Evolutionary conservation across 2,113 vertebrate genomes (phyloP).

Genomic region (Pogonocichla stellata): DNA sequence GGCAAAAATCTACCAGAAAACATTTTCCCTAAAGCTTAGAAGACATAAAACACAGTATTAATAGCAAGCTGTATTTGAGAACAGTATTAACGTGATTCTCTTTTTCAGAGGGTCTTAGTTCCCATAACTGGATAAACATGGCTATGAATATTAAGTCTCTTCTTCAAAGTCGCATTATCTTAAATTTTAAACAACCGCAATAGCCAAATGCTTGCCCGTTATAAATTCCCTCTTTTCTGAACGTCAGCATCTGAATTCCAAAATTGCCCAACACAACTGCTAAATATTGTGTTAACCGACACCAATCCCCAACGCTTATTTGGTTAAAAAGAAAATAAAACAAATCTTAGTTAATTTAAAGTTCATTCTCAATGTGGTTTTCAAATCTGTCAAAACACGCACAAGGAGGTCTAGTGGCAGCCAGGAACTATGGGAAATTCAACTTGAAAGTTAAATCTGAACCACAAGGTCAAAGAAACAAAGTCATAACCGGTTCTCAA

Average conservation of each 20-base stretch:
- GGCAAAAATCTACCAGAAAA: neutral
- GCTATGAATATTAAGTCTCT: neutral
- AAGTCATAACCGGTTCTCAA: constrained; percentile 61
- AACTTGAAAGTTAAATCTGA: constrained; percentile 65
- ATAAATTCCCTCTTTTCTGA: neutral
- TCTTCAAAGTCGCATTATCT: neutral
- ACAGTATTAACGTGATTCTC: neutral
- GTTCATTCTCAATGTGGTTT: constrained; percentile 30
- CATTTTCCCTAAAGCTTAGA: neutral
- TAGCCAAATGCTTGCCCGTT: neutral
- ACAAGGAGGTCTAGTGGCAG: constrained; percentile 13
- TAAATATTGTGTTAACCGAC: constrained; percentile 1
- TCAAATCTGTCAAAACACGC: constrained; percentile 56
- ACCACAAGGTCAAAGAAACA: constrained; percentile 70
- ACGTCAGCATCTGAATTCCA: neutral
- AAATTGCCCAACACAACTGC: neutral
- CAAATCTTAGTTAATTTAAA: constrained; percentile 1
- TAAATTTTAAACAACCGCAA: neutral
- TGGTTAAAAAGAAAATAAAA: constrained; percentile 13
- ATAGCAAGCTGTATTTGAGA: neutral
- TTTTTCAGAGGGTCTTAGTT: neutral
- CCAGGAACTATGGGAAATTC: constrained; percentile 63
- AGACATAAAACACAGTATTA: neutral
- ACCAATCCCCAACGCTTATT: neutral
- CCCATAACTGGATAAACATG: neutral